These are phyloP conservation scores for Hemibagrus guttatus DNA, from an alignment of 2,797 vertebrate genomes.

Conservation along the genomic window DNA sequence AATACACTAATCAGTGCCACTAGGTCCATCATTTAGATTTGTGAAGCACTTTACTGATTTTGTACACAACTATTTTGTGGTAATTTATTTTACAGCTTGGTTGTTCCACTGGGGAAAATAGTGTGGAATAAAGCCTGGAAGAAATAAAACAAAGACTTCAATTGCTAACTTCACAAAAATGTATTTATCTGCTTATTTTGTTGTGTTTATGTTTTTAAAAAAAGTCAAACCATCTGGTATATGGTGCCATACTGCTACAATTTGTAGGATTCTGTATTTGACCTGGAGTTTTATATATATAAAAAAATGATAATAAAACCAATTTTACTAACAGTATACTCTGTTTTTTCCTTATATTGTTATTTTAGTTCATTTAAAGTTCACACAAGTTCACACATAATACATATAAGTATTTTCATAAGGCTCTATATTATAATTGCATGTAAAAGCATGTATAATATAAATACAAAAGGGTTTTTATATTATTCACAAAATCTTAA, in stretches of 20 bases:
- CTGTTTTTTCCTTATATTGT: constrained; percentile 10
- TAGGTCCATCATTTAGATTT: constrained; percentile 33
- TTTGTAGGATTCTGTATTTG: constrained; percentile 24
- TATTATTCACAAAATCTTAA: not conserved
- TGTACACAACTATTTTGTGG: constrained; percentile 23
- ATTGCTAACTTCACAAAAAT: constrained; percentile 5
- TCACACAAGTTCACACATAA: not conserved
- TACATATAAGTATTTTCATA: not conserved
- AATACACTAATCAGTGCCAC: constrained; percentile 31
- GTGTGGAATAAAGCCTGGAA: constrained; percentile 4
- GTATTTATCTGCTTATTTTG: constrained; percentile 28
- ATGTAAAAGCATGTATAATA: not conserved
- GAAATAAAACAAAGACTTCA: not conserved
- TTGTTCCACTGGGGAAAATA: constrained; percentile 29
- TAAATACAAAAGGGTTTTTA: not conserved
- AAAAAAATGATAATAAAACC: constrained; percentile 32
- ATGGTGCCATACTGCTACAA: constrained; percentile 37
- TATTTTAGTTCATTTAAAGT: constrained; percentile 3
- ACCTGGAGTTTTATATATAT: constrained; percentile 23
- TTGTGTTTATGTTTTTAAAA: not conserved
- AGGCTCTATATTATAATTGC: not conserved
- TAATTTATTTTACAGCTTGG: constrained; percentile 34
- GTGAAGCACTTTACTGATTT: constrained; percentile 46
- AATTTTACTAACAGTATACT: constrained; percentile 41
- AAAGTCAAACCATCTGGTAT: constrained; percentile 23